Base-by-base conservation (phyloP, 2,113 vertebrate species). In the Anhinga rufa region DNA sequence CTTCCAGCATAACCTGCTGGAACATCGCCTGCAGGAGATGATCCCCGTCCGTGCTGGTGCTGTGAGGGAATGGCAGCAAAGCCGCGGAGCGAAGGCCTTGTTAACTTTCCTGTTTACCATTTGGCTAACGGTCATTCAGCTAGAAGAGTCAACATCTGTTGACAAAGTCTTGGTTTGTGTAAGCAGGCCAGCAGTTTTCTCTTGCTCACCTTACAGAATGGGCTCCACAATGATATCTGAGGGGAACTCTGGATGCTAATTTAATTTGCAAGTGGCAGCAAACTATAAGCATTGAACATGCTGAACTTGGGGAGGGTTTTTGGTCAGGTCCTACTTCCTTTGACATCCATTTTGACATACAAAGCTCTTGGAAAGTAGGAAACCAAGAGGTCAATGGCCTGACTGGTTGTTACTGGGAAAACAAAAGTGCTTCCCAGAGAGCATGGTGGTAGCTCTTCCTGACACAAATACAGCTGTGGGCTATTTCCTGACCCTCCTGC, bases 21-120 rank as follows among this genome's bases (percentile, higher is more conserved):
- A n/a, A n/a, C 26, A 3, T 5, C 0, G 1, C 17, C 66, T 54
- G 1, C 66, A 36, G 51, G 72, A 29, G 34, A 3, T 14, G 4
- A 21, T 31, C 48, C 36, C 49, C n/a, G 15, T 44, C 44, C 17
- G 8, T 20, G 17, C 55, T 19, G 20, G 28, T 64, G 55, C 77
- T n/a, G 42, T 15, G 55, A 51, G 55, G 68, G 36, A 44, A 31
- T 3, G 20, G 55, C n/a, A 18, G 5, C 2, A 46, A 42, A 66
- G 46, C 34, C 4, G 12, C 36, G 9, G 57, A 52, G 64, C 14
- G 4, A 26, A 14, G 21, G 29, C 17, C 3, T 9, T 22, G 24
- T 21, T 4, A 5, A 11, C 25, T 54, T n/a, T 8, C 14, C 66
- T 29, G 10, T 42, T 48, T 12, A 12, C 65, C 29, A 12, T 40